phyloP scores from a whole-genome alignment of 37 sponge, comb jelly and placozoan species.

The Oscarella lobularis region DNA sequence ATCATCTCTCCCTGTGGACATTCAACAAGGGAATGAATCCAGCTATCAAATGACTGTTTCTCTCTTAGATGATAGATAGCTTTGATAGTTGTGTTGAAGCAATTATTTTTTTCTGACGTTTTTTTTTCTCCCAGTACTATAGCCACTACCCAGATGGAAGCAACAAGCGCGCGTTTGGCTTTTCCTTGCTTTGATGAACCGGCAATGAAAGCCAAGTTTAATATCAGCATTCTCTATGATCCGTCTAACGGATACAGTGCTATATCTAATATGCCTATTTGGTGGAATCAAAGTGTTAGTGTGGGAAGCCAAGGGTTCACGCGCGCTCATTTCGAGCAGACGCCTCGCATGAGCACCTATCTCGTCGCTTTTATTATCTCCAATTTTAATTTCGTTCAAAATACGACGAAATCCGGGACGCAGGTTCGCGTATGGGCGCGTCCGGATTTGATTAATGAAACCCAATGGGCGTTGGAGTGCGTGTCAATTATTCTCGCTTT shows the following conservation, averaged over 20 bases:
- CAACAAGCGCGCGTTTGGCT: constrained; percentile 85
- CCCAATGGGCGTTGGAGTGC: constrained; percentile 49
- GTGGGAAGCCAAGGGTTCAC: constrained; percentile 7
- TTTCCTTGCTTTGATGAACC: constrained; percentile 99
- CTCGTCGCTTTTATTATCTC: constrained; percentile 94
- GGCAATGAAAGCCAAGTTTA: constrained; percentile 77
- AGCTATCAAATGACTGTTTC: too few relatives aligned
- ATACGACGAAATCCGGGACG: background rate
- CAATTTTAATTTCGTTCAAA: constrained; percentile 34
- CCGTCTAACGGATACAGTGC: constrained; percentile 13
- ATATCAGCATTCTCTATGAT: constrained; percentile 49
- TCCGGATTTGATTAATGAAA: constrained; percentile 36
- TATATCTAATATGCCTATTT: constrained; percentile 69
- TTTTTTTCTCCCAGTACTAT: constrained; percentile 8
- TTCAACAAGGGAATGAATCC: background rate
- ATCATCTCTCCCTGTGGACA: background rate
- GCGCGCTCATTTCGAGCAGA: constrained; percentile 48
- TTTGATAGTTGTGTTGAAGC: too few relatives aligned
- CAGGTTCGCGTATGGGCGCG: constrained; percentile 80
- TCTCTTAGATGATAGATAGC: too few relatives aligned
- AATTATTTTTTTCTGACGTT: too few relatives aligned
- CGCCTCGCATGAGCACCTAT: constrained; percentile 85
- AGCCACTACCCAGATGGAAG: constrained; percentile 93
- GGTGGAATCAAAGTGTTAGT: background rate
- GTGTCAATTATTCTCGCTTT: constrained; percentile 37